A percentile compares a stretch with the other conserved stretches of the same genome.
These are phyloP conservation scores for Synanthedon tipuliformis DNA, from an alignment of 2,888 invertebrate species.

Conservation along the genomic window DNA sequence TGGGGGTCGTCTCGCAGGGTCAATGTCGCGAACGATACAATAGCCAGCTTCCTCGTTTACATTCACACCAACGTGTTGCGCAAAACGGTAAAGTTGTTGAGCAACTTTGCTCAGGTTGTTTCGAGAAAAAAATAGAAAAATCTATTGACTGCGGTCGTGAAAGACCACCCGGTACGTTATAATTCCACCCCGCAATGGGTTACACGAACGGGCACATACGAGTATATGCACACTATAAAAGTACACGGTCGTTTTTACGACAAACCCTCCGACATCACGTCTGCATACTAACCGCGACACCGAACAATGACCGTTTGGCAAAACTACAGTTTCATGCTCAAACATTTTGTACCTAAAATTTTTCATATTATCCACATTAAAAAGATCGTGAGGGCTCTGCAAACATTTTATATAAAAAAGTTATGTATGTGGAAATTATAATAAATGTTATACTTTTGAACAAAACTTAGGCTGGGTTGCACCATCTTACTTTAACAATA, in stretches of 20 bases:
- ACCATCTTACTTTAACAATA: too few relatives aligned
- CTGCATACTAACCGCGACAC: too few relatives aligned
- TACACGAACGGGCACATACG: constrained; percentile 4
- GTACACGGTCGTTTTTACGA: constrained; percentile 48
- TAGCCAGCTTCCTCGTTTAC: neutral
- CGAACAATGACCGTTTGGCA: too few relatives aligned
- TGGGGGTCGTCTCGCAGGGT: constrained; percentile 44
- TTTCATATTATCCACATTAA: too few relatives aligned
- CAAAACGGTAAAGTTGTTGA: neutral
- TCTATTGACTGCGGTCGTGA: constrained; percentile 30
- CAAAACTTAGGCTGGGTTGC: too few relatives aligned
- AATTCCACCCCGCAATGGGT: constrained; percentile 26
- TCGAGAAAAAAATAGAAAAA: constrained; percentile 22
- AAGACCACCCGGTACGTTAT: constrained; percentile 41
- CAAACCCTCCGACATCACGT: constrained; percentile 24
- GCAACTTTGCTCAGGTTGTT: too few relatives aligned
- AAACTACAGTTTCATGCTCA: too few relatives aligned
- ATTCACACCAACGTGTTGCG: neutral
- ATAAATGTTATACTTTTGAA: too few relatives aligned
- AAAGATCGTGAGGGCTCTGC: too few relatives aligned
- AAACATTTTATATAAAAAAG: too few relatives aligned
- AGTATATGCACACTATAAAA: constrained; percentile 29
- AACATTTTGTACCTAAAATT: neutral
- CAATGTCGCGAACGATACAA: constrained; percentile 37
- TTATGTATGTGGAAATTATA: too few relatives aligned